Evolutionary conservation across 2,888 invertebrate genomes (phyloP), one percentile per base, ranked within the genome.

Genomic region (Trissolcus japonicus): DNA sequence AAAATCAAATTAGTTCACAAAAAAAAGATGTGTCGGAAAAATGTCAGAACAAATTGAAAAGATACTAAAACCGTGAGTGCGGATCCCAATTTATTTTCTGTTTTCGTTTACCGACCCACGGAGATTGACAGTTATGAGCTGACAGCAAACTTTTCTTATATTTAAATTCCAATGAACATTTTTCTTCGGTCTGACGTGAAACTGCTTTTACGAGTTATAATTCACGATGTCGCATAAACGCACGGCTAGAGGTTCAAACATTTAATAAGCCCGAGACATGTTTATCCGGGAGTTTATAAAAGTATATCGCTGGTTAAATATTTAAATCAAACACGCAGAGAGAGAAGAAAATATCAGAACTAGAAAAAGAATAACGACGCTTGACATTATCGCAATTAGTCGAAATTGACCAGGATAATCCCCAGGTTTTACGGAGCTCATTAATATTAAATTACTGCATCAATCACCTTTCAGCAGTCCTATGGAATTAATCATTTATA

Each of bases 121-220:
- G 43, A 57, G 59, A 68, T 54, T 68, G 68, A 68, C 68, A 54
- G 60, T 68, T 60, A 54, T 54, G 54, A 59, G 68, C 54, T 51
- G 68, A 60, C 60, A 41, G 54, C 60, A 60, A 68, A 61, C 61
- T 69, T 61, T 69, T 61, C 61, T 69, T 54, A 61, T n/a, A 60
- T 69, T 68, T 60, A 60, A 60, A 68, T 60, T 60, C 40, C 59
- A 60, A 68, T 68, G 67, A 67, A 53, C 53, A 51, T 53, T 67
- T 59, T 67, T 67, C 54, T 53, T 59, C 13, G 53, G 59, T 29
- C 25, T 25, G 17, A 60, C 51, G 57, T 60, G 51, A 51, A 67
- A 57, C 46, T 54, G 53, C 54, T 60, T 68, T 60, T 68, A 68
- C 60, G 68, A 60, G 60, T 54, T 68, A 60, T 68, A 68, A 60